A percentile compares a stretch with the other conserved stretches of the same genome.
Conservation (phyloP, 2,797 vertebrate species). For the Amblyopsis hoosieri region DNA sequence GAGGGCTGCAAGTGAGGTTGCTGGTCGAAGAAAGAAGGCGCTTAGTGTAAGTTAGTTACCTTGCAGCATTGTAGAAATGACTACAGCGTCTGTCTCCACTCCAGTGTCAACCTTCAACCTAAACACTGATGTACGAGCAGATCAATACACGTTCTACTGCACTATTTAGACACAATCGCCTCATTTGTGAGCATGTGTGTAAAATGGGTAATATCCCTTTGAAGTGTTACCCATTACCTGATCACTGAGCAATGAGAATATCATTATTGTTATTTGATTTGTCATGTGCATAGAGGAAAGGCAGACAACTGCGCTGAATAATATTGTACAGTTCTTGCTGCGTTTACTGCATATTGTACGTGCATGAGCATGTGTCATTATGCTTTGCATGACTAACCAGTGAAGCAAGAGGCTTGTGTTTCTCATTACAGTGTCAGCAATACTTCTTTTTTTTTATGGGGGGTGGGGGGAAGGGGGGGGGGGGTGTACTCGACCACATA, state of each 20-base stretch:
- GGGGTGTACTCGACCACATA: slow-evolving; percentile 61
- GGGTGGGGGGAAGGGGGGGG: not conserved
- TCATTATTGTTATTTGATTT: not conserved
- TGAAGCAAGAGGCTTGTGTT: slow-evolving; percentile 50
- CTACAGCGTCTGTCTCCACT: slow-evolving; percentile 21
- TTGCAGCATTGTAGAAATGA: not conserved
- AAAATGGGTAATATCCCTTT: slow-evolving; percentile 15
- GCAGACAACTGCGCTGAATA: not conserved
- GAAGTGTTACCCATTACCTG: slow-evolving; percentile 32
- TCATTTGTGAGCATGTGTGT: slow-evolving; percentile 54
- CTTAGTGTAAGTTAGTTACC: too few relatives aligned
- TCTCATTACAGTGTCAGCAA: slow-evolving; percentile 67
- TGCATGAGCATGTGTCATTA: not conserved
- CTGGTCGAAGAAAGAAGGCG: not conserved
- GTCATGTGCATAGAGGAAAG: slow-evolving; percentile 5
- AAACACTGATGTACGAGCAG: slow-evolving; percentile 65
- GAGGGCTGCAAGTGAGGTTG: slow-evolving; percentile 2
- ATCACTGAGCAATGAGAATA: slow-evolving; percentile 33
- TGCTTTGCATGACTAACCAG: slow-evolving; percentile 40
- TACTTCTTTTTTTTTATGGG: slow-evolving; percentile 71
- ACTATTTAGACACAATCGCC: slow-evolving; percentile 50
- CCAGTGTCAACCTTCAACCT: slow-evolving; percentile 61
- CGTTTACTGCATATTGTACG: not conserved
- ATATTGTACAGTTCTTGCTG: slow-evolving; percentile 15
- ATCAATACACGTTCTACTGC: slow-evolving; percentile 68